phyloP scores from a whole-genome alignment of 2,113 vertebrate genomes.

The Plestiodon gilberti region DNA sequence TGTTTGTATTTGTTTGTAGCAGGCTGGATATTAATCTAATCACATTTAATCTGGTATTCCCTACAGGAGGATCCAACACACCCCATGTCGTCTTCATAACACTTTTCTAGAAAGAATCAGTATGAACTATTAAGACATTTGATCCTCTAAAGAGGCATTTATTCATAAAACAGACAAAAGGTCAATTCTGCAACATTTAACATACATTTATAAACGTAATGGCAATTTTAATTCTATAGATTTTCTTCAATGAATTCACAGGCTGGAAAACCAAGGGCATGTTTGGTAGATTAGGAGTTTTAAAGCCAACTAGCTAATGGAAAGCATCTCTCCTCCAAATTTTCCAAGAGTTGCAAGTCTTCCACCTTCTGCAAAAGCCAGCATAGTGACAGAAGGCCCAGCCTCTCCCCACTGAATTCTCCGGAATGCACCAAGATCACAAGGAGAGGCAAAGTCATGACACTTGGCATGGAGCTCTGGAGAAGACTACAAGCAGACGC shows the following conservation, averaged over 20 bases:
- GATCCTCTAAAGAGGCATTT: neutral
- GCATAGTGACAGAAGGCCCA: neutral
- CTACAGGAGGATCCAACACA: conserved; percentile 94
- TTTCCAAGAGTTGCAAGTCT: neutral
- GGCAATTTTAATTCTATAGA: neutral
- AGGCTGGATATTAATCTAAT: conserved; percentile 94
- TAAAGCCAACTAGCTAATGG: neutral
- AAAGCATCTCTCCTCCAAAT: neutral
- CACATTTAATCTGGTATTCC: conserved; percentile 94
- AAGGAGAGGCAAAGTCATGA: neutral
- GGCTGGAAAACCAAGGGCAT: neutral
- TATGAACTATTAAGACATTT: neutral
- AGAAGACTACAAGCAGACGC: neutral
- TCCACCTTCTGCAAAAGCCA: neutral
- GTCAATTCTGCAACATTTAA: neutral
- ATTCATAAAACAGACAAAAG: accelerated
- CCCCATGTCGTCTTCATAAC: conserved; percentile 98
- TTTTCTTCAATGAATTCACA: neutral
- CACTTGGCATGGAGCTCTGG: neutral
- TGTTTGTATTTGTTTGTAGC: conserved; percentile 90
- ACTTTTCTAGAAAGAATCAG: conserved; percentile 82
- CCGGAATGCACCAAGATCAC: neutral
- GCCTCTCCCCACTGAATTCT: too few species aligned
- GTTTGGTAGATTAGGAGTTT: too few species aligned
- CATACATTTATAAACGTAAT: neutral